Evolutionary conservation across 2,797 vertebrate species (phyloP), one percentile per base, ranked within the genome.

Genomic region (Champsocephalus esox): DNA sequence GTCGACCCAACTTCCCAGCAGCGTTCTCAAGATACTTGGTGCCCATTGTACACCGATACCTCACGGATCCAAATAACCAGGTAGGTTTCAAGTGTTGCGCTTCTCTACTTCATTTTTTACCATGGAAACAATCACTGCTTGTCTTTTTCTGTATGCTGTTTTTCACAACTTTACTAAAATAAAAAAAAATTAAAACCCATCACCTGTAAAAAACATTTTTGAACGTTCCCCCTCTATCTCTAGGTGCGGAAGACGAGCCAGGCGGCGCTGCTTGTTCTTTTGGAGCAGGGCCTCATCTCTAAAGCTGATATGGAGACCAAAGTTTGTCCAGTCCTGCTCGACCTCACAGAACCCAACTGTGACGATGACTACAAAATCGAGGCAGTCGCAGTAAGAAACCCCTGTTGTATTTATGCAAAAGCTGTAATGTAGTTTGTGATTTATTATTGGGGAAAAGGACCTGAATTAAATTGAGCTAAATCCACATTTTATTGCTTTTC

Each of bases 171-270:
- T 43, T 60, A 9, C 10, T 13, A n/a, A 72, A 68, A 69, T 45
- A 45, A 19, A 19, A 19, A 19, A 19, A 19, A 19, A 19, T 19
- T 19, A 19, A 19, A 45, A 52, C 8, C 17, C 7, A 44, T 21
- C 12, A 49, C 2, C 24, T 1, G 24, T 51, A 10, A 49, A 24
- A 24, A 24, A 24, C 24, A 3, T 28, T 50, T 73, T n/a, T 52
- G 4, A 67, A 54, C 21, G 21, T 55, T 3, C 32, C 45, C 13
- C 0, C 49, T 9, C 65, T 0, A 60, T 83, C 58, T 80, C 24
- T 65, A 97, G 97, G 97, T 98, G 76, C 95, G 97, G 83, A 98
- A 98, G 89, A 96, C 96, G 54, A 97, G 96, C 83, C 97, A 97
- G 89, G 97, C 98, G 76, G 96, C 96, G 0, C 89, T 98, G 68